Evolutionary conservation across 2,113 vertebrate genomes (phyloP).

Genomic region (Chamaea fasciata): DNA sequence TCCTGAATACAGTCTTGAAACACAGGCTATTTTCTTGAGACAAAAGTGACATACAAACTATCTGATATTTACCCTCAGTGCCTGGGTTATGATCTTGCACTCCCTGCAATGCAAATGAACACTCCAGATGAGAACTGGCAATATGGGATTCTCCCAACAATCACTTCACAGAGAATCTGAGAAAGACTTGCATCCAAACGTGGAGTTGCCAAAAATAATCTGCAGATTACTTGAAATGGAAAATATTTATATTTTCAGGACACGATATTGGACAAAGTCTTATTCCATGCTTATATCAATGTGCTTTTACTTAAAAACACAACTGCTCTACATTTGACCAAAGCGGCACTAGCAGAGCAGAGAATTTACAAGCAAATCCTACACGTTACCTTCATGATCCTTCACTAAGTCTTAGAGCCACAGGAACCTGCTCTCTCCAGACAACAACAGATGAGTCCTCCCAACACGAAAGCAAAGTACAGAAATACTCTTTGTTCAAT

Average conservation of each 20-base stretch:
- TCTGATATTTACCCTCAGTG: neutral
- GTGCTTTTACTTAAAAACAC: neutral
- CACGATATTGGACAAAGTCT: neutral
- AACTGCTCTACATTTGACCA: neutral
- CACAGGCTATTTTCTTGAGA: neutral
- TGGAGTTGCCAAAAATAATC: neutral
- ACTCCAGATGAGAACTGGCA: neutral
- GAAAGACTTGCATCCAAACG: neutral
- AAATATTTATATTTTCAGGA: neutral
- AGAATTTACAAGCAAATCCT: neutral
- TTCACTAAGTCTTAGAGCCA: neutral
- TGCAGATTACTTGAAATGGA: neutral
- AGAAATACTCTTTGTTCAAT: neutral
- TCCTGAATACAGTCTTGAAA: neutral
- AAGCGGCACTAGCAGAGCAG: neutral
- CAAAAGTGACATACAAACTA: neutral
- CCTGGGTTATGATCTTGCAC: neutral
- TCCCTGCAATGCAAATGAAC: neutral
- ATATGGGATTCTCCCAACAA: neutral
- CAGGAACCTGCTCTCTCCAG: neutral
- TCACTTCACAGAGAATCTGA: neutral
- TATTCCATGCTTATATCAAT: neutral
- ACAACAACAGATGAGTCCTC: neutral
- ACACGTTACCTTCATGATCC: neutral
- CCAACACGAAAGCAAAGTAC: neutral